A percentile compares a stretch with the other conserved stretches of the same genome.
Evolutionary conservation across 1,140 invertebrate species (phyloP).

Genomic region (Ceratitis capitata): DNA sequence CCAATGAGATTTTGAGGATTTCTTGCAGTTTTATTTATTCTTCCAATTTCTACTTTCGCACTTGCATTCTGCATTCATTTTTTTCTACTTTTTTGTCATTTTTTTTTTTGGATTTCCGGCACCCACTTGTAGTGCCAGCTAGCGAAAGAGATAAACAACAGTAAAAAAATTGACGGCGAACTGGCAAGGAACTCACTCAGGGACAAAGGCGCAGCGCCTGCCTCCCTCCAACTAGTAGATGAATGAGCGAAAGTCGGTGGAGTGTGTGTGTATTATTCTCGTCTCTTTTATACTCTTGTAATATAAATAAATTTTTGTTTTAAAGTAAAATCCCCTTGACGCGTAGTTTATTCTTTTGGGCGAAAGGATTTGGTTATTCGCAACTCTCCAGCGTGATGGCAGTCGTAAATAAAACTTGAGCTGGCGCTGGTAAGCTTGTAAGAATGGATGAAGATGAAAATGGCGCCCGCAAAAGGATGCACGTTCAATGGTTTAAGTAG

Average conservation of each 20-base stretch:
- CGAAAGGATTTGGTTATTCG: not conserved
- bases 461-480: not conserved
- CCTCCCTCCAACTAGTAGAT: not conserved
- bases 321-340: constrained; percentile 25
- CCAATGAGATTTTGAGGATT: constrained; percentile 5
- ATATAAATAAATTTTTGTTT: constrained; percentile 4
- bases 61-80: not conserved
- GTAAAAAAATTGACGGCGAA: not conserved
- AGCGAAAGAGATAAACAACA: not conserved
- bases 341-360: constrained; percentile 27
- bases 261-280: too few species aligned
- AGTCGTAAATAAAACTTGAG: not conserved
- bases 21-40: not conserved
- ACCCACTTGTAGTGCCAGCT: not conserved
- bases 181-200: not conserved
- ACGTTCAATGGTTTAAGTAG: not conserved
- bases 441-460: not conserved
- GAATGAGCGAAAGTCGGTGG: not conserved
- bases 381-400: not conserved
- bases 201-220: too few species aligned
- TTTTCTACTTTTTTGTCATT: not conserved
- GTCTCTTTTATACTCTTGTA: constrained; percentile 14
- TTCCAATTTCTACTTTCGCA: too few species aligned
- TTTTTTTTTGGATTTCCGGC: not conserved
- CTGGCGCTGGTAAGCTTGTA: not conserved